Evolutionary conservation across 2,888 invertebrate genomes (phyloP).

Genomic region (Mythimna lalbum): DNA sequence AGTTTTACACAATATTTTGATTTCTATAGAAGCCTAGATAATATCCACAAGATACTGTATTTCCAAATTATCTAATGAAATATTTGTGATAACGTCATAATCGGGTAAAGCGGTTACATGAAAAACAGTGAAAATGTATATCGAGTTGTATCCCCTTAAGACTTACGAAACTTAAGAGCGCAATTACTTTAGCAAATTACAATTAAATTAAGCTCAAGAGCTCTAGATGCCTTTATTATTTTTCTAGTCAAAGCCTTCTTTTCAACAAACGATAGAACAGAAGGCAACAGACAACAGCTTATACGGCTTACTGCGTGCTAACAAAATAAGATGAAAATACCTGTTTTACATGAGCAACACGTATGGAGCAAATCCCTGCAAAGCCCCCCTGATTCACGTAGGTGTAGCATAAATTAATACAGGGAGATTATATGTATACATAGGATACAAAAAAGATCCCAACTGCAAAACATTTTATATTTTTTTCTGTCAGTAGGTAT

Average conservation of each 20-base stretch:
- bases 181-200: conserved; percentile 22
- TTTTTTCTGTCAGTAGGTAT: neutral
- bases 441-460: neutral
- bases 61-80: too few relatives aligned
- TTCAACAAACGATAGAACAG: conserved; percentile 9
- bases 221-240: conserved; percentile 13
- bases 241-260: conserved; percentile 7
- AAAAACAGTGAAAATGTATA: too few relatives aligned
- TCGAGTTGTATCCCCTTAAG: too few relatives aligned
- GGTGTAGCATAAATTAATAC: conserved; percentile 4
- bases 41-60: too few relatives aligned
- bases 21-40: too few relatives aligned
- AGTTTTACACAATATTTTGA: too few relatives aligned
- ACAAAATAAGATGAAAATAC: conserved; percentile 30
- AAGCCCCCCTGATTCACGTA: conserved; percentile 4
- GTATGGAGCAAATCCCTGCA: conserved; percentile 1
- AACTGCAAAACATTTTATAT: neutral
- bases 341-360: conserved; percentile 14
- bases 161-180: conserved; percentile 17
- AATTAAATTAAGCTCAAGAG: conserved; percentile 15
- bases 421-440: neutral
- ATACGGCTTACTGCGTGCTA: conserved; percentile 12
- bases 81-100: too few relatives aligned
- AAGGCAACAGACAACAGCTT: conserved; percentile 17
- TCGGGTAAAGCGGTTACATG: too few relatives aligned